These are phyloP conservation scores for Apotomis betuletana DNA, from an alignment of 2,888 invertebrate genomes.

Conservation along the genomic window DNA sequence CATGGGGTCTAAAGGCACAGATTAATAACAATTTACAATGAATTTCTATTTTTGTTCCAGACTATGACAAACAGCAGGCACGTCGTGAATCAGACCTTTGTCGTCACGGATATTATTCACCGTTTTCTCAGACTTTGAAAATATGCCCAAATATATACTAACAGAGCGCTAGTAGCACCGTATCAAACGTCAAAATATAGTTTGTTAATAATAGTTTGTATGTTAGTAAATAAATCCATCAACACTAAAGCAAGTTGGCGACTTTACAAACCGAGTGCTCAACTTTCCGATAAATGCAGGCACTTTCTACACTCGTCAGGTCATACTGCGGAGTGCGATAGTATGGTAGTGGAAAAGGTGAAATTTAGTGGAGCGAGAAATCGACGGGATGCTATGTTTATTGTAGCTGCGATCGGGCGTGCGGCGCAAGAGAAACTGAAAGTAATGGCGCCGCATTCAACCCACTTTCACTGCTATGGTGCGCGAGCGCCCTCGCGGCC, in stretches of 20 bases:
- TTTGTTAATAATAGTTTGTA: slow-evolving; percentile 1
- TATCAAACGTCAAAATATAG: not conserved
- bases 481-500: slow-evolving; percentile 53
- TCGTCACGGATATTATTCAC: slow-evolving; percentile 21
- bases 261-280: slow-evolving; percentile 22
- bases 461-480: slow-evolving; percentile 80
- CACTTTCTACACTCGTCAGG: slow-evolving; percentile 72
- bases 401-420: slow-evolving; percentile 78
- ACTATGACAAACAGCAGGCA: slow-evolving; percentile 35
- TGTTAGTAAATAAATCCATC: slow-evolving; percentile 22
- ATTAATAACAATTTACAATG: slow-evolving; percentile 33
- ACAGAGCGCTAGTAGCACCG: not conserved
- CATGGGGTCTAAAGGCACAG: slow-evolving; percentile 39
- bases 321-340: slow-evolving; percentile 69
- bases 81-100: slow-evolving; percentile 29
- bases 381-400: slow-evolving; percentile 82
- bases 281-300: slow-evolving; percentile 45
- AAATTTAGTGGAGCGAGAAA: slow-evolving; percentile 82
- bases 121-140: not conserved
- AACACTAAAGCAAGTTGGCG: slow-evolving; percentile 18
- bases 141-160: not conserved
- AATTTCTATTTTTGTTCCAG: slow-evolving; percentile 36
- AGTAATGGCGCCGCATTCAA: slow-evolving; percentile 81
- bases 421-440: slow-evolving; percentile 80
- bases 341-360: slow-evolving; percentile 80